Evolutionary conservation across 1,140 invertebrate genomes (phyloP), one percentile per base, ranked within the genome.

Genomic region (Neodiprion pinetum): DNA sequence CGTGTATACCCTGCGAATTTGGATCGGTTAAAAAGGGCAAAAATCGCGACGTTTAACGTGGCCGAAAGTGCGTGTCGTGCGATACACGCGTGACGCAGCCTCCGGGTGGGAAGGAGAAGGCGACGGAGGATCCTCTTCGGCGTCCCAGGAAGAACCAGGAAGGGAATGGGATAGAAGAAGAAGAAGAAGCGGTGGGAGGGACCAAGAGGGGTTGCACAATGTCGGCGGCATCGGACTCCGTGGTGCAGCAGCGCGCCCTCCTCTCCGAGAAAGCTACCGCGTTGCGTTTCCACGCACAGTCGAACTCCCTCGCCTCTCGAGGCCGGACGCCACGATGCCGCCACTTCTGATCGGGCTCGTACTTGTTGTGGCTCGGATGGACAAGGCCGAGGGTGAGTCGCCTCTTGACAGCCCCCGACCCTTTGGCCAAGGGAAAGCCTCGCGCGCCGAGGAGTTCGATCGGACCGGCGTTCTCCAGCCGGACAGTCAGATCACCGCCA

Each of bases 401-500:
- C 73, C 72, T 48, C 71, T 81, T 53, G 77, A 79, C 70, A 82
- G 79, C 17, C 83, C 80, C 10, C 75, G 84, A 76, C 82, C 85
- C 17, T 87, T 85, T 73, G 84, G 85, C 7, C 78, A 76, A 11
- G 86, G 87, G 77, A 81, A 77, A 74, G 82, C 80, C 12, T 84
- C 80, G 21, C 79, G 82, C 28, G 85, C 82, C 72, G 84, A 87
- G 71, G 85, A 85, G 76, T 88, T 88, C 79, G 87, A 88, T 75
- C 77, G 83, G 5, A 87, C 86, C 50, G 82, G 85, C 17, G 87
- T 88, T 65, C 75, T 88, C 7, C 86, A 85, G 72, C 87, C 87
- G 72, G 87, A 88, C 74, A 87, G 85, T 79, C 87, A 86, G 77
- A 87, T 88, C 78, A 78, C 85, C 49, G 87, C 86, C 7, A 87